A percentile compares a stretch with the other conserved stretches of the same genome.
Conservation (phyloP, 2,797 vertebrate species). For the Enteromius mattozi region DNA sequence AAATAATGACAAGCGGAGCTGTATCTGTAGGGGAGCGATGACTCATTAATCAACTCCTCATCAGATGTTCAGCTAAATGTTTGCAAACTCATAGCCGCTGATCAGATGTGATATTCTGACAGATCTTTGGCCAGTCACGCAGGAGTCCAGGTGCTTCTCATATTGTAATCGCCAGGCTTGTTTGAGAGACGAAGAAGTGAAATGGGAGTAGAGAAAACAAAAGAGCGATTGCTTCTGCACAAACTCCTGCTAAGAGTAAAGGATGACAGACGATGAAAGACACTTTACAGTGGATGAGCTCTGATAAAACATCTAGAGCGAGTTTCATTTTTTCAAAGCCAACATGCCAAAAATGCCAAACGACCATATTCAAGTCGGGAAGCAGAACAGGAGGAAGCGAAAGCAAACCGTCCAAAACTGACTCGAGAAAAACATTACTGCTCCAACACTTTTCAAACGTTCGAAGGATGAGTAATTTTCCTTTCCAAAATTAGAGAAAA, state of each 20-base stretch:
- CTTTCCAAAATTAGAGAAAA: conserved; percentile 77
- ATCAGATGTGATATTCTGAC: conserved; percentile 68
- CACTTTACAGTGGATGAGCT: conserved; percentile 14
- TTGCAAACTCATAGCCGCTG: conserved; percentile 67
- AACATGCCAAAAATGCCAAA: conserved; percentile 27
- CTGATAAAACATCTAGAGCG: conserved; percentile 26
- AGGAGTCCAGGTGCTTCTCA: conserved; percentile 67
- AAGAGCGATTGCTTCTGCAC: conserved; percentile 56
- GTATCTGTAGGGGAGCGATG: conserved; percentile 69
- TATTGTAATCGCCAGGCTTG: conserved; percentile 60
- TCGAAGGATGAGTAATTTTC: conserved; percentile 75
- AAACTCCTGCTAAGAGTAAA: conserved; percentile 18
- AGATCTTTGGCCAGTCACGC: conserved; percentile 70
- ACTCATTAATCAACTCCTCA: conserved; percentile 73
- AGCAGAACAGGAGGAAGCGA: conserved; percentile 35
- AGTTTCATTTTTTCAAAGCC: conserved; percentile 22
- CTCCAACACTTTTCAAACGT: conserved; percentile 69
- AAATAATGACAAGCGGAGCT: conserved; percentile 66
- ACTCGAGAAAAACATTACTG: conserved; percentile 65
- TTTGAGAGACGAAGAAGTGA: conserved; percentile 58
- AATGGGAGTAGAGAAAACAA: conserved; percentile 48
- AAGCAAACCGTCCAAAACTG: conserved; percentile 59
- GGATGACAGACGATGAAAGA: conserved; percentile 18
- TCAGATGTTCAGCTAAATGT: conserved; percentile 70
- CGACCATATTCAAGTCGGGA: conserved; percentile 4